Conservation (phyloP, 2,888 invertebrate species). For the Cheiracanthium punctorium region DNA sequence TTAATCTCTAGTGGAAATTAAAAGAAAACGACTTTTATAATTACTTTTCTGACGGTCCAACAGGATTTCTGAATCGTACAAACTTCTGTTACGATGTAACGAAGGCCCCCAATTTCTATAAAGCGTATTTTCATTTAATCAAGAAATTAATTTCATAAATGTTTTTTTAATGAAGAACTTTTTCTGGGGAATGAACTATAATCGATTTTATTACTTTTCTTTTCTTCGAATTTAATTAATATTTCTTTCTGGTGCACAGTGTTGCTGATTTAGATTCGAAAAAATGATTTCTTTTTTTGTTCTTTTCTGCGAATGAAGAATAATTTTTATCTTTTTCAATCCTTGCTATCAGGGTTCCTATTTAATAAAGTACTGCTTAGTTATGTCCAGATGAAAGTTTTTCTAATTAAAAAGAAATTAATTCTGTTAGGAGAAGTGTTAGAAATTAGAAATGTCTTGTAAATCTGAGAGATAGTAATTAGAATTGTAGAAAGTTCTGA, state of each 20-base stretch:
- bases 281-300: too few species aligned
- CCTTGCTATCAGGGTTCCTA: neutral
- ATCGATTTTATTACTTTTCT: neutral
- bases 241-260: neutral
- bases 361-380: neutral
- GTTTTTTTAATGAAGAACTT: slow-evolving; percentile 5
- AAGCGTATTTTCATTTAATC: slow-evolving; percentile 13
- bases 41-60: neutral
- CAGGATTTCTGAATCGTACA: neutral
- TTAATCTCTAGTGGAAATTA: slow-evolving; percentile 5
- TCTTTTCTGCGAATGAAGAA: neutral
- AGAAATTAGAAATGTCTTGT: too few species aligned
- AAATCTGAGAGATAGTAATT: too few species aligned
- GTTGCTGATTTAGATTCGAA: neutral
- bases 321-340: neutral
- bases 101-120: neutral
- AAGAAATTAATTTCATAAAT: slow-evolving; percentile 17
- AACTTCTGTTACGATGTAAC: slow-evolving; percentile 1
- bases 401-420: neutral
- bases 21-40: slow-evolving; percentile 6
- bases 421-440: neutral
- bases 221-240: slow-evolving; percentile 1
- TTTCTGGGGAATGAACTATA: neutral
- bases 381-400: neutral
- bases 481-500: too few species aligned